phyloP scores from a whole-genome alignment of 1,140 invertebrate species.

The Heliconius nattereri region DNA sequence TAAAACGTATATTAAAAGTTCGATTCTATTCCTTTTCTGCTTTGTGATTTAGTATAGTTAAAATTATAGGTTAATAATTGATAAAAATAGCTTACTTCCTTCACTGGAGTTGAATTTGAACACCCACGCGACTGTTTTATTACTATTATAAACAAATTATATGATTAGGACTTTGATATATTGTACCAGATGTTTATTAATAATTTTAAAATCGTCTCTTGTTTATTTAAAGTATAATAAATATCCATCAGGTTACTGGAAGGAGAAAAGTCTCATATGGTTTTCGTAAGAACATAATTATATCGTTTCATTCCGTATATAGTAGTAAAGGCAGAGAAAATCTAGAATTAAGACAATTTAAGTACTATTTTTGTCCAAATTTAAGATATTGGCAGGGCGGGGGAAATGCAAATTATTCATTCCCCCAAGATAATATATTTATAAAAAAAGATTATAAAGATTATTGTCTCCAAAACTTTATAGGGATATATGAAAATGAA shows the following conservation, averaged over 20 bases:
- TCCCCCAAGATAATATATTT: no score
- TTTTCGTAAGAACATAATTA: no score
- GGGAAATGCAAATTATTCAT: no score
- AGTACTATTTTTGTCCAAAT: no score
- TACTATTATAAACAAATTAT: not conserved
- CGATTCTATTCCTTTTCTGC: not conserved
- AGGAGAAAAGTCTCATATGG: no score
- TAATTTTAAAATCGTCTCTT: not conserved
- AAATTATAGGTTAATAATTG: constrained; percentile 15
- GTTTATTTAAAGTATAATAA: constrained; percentile 3
- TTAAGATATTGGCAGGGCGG: no score
- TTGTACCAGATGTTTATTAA: not conserved
- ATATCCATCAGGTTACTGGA: not conserved
- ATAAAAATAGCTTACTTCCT: constrained; percentile 4
- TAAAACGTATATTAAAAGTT: not conserved
- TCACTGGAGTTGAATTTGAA: not conserved
- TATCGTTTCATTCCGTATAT: no score
- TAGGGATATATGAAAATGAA: not conserved
- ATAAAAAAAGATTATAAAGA: no score
- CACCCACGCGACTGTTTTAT: constrained; percentile 6
- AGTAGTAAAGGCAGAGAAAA: no score
- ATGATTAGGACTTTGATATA: constrained; percentile 1
- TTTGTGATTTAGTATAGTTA: constrained; percentile 5
- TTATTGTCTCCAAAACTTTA: not conserved
- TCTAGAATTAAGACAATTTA: no score